A percentile compares a stretch with the other conserved stretches of the same genome.
These are phyloP conservation scores for Hemiscyllium ocellatum DNA, from an alignment of 2,113 vertebrate genomes.

Conservation along the genomic window DNA sequence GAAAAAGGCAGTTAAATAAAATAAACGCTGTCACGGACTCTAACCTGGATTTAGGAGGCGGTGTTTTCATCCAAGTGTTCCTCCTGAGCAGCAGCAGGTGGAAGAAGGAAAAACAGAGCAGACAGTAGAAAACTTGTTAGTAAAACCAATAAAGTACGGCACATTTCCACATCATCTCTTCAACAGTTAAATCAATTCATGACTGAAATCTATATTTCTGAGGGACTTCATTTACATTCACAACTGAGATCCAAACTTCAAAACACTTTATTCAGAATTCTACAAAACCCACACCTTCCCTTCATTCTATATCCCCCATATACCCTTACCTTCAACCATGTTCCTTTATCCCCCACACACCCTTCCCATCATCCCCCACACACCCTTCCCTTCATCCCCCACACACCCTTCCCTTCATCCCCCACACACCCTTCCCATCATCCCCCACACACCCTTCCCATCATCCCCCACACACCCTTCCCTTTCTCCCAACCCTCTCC, in stretches of 20 bases:
- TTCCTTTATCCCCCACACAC: too few species aligned
- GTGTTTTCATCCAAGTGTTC: slow-evolving; percentile 12
- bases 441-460: too few species aligned
- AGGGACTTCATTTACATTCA: neutral
- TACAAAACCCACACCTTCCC: neutral
- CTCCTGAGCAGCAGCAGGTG: neutral
- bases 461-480: neutral
- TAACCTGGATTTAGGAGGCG: neutral
- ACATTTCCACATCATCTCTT: neutral
- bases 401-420: too few species aligned
- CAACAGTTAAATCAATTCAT: neutral
- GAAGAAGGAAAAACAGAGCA: neutral
- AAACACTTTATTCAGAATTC: neutral
- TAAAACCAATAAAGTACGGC: neutral
- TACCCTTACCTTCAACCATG: too few species aligned
- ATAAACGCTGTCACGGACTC: neutral
- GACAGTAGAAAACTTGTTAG: neutral
- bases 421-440: too few species aligned
- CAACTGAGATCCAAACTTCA: neutral
- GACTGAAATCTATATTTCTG: neutral
- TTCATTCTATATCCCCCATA: neutral
- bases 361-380: neutral
- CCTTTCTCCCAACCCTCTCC: neutral
- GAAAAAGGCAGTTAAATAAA: neutral
- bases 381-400: neutral